Evolutionary conservation across 53 echinoderm and acorn worm species (phyloP), one percentile per base, ranked within the genome.

Genomic region (Arbacia lixula): DNA sequence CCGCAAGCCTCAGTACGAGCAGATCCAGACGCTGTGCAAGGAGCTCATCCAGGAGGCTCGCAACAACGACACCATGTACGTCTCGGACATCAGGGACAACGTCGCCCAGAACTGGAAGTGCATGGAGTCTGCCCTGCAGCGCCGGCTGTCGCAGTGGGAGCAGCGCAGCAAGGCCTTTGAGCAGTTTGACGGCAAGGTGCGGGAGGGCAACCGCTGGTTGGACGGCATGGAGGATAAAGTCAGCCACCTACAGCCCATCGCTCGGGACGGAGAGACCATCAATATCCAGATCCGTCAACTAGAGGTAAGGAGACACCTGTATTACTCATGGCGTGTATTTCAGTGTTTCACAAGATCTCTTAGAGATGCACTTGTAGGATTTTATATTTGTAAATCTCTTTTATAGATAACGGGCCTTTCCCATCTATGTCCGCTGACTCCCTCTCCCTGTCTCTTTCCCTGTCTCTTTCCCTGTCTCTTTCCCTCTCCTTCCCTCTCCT

Each of bases 261-360:
- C 99, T 20, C 74, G 88, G 16, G 99, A 99, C 60, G 88, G 90
- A 32, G 94, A 94, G 42, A 95, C 99, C 36, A 92, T 99, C 85
- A 86, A 92, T 53, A 95, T 94, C 60, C 99, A 99, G 82, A 90
- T 99, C 66, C 90, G 93, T 67, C 94, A 99, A 40, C 87, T 94
- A 2, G 88, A 99, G 95, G 99, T 99, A 65, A 20, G 76, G 20
- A 24, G 14, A 10, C 60, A 19, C 19, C 50, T 51, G 14, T 51
- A 51, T 51, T 17, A n/a, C n/a, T n/a, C n/a, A n/a, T n/a, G n/a
- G n/a, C n/a, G n/a, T n/a, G n/a, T n/a, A n/a, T n/a, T n/a, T n/a
- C n/a, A n/a, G n/a, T n/a, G n/a, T n/a, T n/a, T n/a, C n/a, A n/a
- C n/a, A n/a, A n/a, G n/a, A n/a, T n/a, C n/a, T n/a, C n/a, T n/a